Evolutionary conservation across 2,888 invertebrate species (phyloP).

Genomic region (Cheiracanthium punctorium): DNA sequence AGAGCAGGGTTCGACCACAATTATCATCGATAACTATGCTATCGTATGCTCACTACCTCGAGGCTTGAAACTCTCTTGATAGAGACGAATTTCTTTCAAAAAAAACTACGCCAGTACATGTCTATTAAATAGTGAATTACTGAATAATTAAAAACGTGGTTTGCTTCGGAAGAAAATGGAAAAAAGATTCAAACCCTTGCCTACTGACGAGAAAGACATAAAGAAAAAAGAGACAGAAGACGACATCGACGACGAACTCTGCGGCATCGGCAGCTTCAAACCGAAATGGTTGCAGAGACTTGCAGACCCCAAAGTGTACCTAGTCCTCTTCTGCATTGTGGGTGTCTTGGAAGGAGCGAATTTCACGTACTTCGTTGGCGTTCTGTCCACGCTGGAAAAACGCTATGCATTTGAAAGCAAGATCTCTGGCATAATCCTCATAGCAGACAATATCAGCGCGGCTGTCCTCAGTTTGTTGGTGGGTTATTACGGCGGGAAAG

Average conservation of each 20-base stretch:
- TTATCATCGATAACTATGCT: too few species aligned
- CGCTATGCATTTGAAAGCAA: conserved; percentile 71
- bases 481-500: conserved; percentile 70
- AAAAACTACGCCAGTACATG: too few species aligned
- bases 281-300: conserved; percentile 71
- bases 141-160: too few species aligned
- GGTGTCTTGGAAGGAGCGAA: conserved; percentile 71
- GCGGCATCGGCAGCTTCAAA: conserved; percentile 71
- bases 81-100: too few species aligned
- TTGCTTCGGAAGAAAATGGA: too few species aligned
- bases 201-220: not conserved
- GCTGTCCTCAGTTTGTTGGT: conserved; percentile 60
- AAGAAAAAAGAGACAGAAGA: not conserved
- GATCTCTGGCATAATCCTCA: conserved; percentile 70
- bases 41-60: too few species aligned
- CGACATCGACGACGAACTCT: conserved; percentile 22
- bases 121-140: too few species aligned
- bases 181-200: conserved; percentile 17
- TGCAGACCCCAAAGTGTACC: conserved; percentile 71
- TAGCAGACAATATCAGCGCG: conserved; percentile 71
- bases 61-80: too few species aligned
- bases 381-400: conserved; percentile 71
- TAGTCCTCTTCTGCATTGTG: conserved; percentile 69
- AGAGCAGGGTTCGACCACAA: too few species aligned
- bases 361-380: conserved; percentile 71